Conservation (phyloP, 2,113 vertebrate species). For the Polypterus senegalus region DNA sequence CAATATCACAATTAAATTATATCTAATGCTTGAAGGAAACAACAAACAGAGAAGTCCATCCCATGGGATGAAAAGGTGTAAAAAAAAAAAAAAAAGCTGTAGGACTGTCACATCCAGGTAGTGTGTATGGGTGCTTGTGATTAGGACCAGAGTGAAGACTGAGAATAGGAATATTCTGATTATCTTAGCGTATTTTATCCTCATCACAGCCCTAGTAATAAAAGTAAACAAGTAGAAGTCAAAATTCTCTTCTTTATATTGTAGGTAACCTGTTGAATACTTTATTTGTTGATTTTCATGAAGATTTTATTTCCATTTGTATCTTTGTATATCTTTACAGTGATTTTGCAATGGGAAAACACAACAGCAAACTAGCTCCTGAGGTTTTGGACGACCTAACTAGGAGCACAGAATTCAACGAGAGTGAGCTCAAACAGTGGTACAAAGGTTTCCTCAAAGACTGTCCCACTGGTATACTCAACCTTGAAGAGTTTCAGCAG, state of each 20-base stretch:
- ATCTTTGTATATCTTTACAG: slow-evolving; percentile 14
- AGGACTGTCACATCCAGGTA: no score
- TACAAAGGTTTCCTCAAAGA: slow-evolving; percentile 98
- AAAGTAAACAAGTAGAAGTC: not conserved
- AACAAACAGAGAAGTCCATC: no score
- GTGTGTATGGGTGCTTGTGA: not conserved
- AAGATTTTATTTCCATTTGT: not conserved
- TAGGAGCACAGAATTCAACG: slow-evolving; percentile 89
- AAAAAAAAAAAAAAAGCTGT: not conserved
- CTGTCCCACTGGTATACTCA: slow-evolving; percentile 88
- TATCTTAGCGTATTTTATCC: no score
- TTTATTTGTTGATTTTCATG: not conserved
- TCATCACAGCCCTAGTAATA: not conserved
- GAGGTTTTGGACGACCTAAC: slow-evolving; percentile 92
- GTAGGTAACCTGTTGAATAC: not conserved
- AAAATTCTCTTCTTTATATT: not conserved
- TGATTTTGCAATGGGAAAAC: slow-evolving; percentile 76
- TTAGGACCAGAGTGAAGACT: not conserved
- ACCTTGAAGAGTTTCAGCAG: slow-evolving; percentile 95
- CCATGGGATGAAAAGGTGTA: not conserved
- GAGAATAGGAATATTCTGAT: not conserved
- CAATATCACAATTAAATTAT: no score
- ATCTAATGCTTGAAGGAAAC: no score
- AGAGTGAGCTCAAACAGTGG: slow-evolving; percentile 96
- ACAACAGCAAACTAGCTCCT: slow-evolving; percentile 90